These are phyloP conservation scores for Elysia crispata DNA, from an alignment of 2,888 invertebrate species.

Conservation along the genomic window DNA sequence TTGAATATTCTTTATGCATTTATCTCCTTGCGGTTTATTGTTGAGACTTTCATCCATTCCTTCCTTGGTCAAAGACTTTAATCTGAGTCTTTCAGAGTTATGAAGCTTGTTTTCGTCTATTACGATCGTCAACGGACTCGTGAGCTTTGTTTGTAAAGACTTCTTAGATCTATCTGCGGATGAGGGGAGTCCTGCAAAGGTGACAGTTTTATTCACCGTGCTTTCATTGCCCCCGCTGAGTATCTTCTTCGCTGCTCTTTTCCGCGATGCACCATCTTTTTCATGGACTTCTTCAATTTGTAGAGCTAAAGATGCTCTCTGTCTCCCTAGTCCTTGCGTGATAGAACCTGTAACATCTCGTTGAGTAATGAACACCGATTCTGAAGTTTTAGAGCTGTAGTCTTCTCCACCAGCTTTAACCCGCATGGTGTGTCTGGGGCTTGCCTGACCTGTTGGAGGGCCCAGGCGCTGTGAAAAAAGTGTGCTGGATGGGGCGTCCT, in stretches of 20 bases:
- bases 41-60: too few species aligned
- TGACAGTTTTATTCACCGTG: background rate
- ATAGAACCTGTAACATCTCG: slow-evolving; percentile 6
- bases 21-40: too few species aligned
- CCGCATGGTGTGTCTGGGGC: background rate
- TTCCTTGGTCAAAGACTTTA: too few species aligned
- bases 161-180: too few species aligned
- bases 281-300: too few species aligned
- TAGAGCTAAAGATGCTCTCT: background rate
- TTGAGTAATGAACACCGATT: slow-evolving; percentile 49
- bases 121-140: too few species aligned
- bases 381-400: background rate
- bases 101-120: too few species aligned
- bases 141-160: too few species aligned
- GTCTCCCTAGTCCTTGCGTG: background rate
- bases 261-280: too few species aligned
- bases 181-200: too few species aligned
- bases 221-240: background rate
- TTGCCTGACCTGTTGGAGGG: background rate
- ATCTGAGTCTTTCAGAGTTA: too few species aligned
- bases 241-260: background rate
- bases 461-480: background rate
- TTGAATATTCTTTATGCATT: too few species aligned
- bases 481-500: background rate
- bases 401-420: background rate